These are phyloP conservation scores for Leucosticte australis DNA, from an alignment of 2,113 vertebrate species.

Conservation along the genomic window DNA sequence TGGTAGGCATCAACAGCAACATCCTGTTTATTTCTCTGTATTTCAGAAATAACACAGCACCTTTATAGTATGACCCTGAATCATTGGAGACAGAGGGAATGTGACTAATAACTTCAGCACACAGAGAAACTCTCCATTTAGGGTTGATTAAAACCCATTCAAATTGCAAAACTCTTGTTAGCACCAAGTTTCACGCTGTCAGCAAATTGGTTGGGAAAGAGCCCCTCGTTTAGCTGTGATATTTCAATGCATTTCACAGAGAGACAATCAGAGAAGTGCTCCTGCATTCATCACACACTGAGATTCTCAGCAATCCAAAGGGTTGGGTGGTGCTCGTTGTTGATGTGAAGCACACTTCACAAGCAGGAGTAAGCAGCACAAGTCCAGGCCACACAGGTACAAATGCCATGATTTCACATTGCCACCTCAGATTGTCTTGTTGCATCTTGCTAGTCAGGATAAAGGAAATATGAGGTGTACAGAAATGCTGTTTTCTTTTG, in stretches of 20 bases:
- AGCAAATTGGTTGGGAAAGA: not conserved
- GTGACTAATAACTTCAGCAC: not conserved
- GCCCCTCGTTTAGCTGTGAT: not conserved
- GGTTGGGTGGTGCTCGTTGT: not conserved
- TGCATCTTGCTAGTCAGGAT: not conserved
- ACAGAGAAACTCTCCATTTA: not conserved
- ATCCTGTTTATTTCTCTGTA: not conserved
- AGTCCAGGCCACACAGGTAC: not conserved
- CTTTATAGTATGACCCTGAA: not conserved
- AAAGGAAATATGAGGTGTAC: not conserved
- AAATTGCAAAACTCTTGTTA: not conserved
- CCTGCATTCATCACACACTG: not conserved
- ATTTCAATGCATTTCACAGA: not conserved
- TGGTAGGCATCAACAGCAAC: not conserved
- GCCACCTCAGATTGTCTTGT: not conserved
- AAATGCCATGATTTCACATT: not conserved
- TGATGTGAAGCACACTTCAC: not conserved
- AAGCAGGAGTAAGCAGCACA: not conserved
- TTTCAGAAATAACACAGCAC: not conserved
- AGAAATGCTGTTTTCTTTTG: not conserved
- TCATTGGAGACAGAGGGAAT: not conserved
- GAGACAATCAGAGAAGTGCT: not conserved
- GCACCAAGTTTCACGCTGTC: not conserved
- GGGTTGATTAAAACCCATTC: not conserved
- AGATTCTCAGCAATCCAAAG: not conserved